phyloP scores from a whole-genome alignment of 2,113 vertebrate genomes.

The Takifugu bimaculatus region DNA sequence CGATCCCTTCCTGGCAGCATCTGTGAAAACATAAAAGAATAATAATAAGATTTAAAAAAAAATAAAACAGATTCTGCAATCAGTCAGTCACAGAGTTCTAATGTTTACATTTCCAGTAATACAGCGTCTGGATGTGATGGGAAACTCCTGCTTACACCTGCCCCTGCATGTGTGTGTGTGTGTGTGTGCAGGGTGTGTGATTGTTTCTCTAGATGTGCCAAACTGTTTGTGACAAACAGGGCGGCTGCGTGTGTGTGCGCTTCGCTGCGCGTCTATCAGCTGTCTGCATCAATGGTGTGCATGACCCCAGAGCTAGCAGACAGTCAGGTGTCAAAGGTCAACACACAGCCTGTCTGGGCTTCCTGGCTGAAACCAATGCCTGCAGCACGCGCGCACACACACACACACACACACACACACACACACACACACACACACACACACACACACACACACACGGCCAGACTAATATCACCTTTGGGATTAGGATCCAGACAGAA shows the following conservation, averaged over 20 bases:
- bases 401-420: conserved; percentile 14
- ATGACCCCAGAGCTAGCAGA: conserved; percentile 72
- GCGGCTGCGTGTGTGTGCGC: conserved; percentile 1
- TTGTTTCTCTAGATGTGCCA: conserved; percentile 13
- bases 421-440: conserved; percentile 24
- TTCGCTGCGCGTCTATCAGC: conserved; percentile 63
- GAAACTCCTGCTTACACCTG: too few species aligned
- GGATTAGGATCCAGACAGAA: conserved; percentile 78
- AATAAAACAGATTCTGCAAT: not conserved
- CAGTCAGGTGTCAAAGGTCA: conserved; percentile 75
- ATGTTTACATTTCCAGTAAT: not conserved
- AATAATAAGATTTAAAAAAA: conserved; percentile 7
- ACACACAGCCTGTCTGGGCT: conserved; percentile 74
- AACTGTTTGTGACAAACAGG: conserved; percentile 32
- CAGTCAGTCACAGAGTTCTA: not conserved
- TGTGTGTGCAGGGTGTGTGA: conserved; percentile 10
- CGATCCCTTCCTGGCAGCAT: conserved; percentile 5
- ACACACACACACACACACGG: conserved; percentile 18
- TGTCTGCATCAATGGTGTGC: conserved; percentile 67
- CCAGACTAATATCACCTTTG: conserved; percentile 78
- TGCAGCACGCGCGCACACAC: conserved; percentile 39
- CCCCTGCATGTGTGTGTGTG: not conserved
- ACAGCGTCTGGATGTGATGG: too few species aligned
- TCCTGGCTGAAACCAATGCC: conserved; percentile 63
- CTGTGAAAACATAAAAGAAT: conserved; percentile 50